Conservation (phyloP, 1,140 invertebrate genomes). For the Pomacea maculata region DNA sequence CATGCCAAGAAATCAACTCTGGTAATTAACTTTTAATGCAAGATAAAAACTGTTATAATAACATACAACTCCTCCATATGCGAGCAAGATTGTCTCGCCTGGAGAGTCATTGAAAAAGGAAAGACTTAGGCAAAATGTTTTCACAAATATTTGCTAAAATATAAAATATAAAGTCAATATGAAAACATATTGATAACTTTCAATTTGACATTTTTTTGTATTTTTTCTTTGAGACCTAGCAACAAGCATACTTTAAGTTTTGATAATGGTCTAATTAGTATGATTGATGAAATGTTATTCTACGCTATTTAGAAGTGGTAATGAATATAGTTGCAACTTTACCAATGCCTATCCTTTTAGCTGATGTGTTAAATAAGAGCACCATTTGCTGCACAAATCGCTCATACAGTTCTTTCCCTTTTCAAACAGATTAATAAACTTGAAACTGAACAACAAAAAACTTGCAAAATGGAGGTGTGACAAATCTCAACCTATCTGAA, state of each 20-base stretch:
- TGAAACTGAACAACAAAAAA: background rate
- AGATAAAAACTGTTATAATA: background rate
- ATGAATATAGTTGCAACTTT: slow-evolving; percentile 6
- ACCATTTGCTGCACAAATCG: slow-evolving; percentile 2
- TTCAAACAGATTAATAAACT: slow-evolving; percentile 3
- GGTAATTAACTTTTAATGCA: slow-evolving; percentile 1
- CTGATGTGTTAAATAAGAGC: background rate
- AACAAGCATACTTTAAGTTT: slow-evolving; percentile 13
- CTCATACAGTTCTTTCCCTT: slow-evolving; percentile 13
- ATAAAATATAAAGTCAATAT: slow-evolving; percentile 15
- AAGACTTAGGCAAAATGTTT: slow-evolving; percentile 17
- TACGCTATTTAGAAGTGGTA: background rate
- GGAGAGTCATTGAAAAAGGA: slow-evolving; percentile 13
- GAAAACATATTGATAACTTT: slow-evolving; percentile 16
- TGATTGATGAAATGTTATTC: background rate
- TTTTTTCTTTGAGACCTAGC: background rate
- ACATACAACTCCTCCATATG: background rate
- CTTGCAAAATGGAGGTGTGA: background rate
- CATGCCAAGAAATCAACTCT: no score
- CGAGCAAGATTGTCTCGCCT: background rate
- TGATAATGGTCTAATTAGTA: background rate
- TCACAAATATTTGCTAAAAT: slow-evolving; percentile 20
- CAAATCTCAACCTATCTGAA: background rate
- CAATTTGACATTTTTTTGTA: slow-evolving; percentile 16
- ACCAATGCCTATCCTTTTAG: background rate